Percentiles rank a stretch among this genome's conserved stretches.
Evolutionary conservation across 2,888 invertebrate genomes (phyloP).

Genomic region (Macrosiphum euphorbiae): DNA sequence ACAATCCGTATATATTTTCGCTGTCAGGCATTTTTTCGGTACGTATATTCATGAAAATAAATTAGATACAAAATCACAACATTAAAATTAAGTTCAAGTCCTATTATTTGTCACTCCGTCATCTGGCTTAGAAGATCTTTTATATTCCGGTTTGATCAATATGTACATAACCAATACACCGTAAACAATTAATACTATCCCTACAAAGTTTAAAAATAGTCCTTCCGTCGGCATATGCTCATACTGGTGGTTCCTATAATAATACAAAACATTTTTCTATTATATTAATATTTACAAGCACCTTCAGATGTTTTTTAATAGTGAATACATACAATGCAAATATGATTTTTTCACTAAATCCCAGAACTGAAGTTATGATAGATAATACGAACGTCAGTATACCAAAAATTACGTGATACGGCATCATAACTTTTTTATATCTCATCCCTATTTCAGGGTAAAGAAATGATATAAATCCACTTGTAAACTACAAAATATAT

Average conservation of each 20-base stretch:
- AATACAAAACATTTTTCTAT: not conserved
- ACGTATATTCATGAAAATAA: not conserved
- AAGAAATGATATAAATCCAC: conserved; percentile 82
- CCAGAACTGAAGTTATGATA: conserved; percentile 78
- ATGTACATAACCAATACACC: conserved; percentile 79
- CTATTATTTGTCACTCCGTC: conserved; percentile 73
- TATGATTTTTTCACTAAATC: conserved; percentile 83
- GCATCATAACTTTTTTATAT: conserved; percentile 78
- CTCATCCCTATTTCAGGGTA: conserved; percentile 79
- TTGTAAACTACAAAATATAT: conserved; percentile 75
- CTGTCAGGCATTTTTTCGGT: not conserved
- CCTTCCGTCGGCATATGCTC: conserved; percentile 71
- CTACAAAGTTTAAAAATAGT: conserved; percentile 79
- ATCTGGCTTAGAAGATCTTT: conserved; percentile 79
- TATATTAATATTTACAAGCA: not conserved
- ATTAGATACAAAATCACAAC: not conserved
- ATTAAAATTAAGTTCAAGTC: not conserved
- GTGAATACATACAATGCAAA: conserved; percentile 72
- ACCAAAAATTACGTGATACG: conserved; percentile 84
- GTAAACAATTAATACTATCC: conserved; percentile 78
- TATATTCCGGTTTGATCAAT: conserved; percentile 79
- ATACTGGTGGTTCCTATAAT: conserved; percentile 24
- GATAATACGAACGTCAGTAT: conserved; percentile 80
- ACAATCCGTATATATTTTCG: not conserved
- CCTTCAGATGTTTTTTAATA: not conserved